Evolutionary conservation across 2,113 vertebrate species (phyloP), one percentile per base, ranked within the genome.

Genomic region (Phrynosoma platyrhinos): DNA sequence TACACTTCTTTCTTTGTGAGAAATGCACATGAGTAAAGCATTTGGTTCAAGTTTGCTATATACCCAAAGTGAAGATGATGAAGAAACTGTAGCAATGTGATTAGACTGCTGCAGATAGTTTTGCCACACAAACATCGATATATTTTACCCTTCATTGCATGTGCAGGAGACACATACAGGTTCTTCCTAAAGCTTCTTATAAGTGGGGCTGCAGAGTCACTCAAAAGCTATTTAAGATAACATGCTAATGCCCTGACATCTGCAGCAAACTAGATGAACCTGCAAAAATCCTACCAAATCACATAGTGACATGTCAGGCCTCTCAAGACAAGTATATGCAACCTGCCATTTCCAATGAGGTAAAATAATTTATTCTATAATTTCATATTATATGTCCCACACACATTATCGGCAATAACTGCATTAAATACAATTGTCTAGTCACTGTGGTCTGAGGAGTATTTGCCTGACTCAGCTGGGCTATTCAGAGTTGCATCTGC

Each of bases 231-330:
- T 91, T 82, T 87, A 93, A 30, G 89, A 94, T 93, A 91, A 89
- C 91, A 90, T 86, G 83, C 85, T 81, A 36, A 0, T 85, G 89
- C 93, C 16, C 90, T 92, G 94, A 92, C 88, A 93, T 93, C 93
- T 92, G 91, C 94, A 94, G 90, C 92, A 94, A 92, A 93, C 92
- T 90, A 84, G 89, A 91, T 91, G 90, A 89, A 93, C 93, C 91
- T 92, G 87, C 85, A 92, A 91, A 94, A 94, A 95, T 92, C 93
- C 94, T 91, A 85, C 87, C 93, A 93, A 93, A 92, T 90, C 90
- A 94, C 93, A 93, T 93, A 91, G 92, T 94, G 91, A 91, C 88
- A 91, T 36, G 77, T 87, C 90, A 90, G 89, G 89, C 86, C 91
- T 90, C 0, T 0, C 93, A 78, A 40, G 81, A 5, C 78, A 85